Evolutionary conservation across 2,113 vertebrate species (phyloP), one percentile per base, ranked within the genome.

Genomic region (Cranoglanis bouderius): DNA sequence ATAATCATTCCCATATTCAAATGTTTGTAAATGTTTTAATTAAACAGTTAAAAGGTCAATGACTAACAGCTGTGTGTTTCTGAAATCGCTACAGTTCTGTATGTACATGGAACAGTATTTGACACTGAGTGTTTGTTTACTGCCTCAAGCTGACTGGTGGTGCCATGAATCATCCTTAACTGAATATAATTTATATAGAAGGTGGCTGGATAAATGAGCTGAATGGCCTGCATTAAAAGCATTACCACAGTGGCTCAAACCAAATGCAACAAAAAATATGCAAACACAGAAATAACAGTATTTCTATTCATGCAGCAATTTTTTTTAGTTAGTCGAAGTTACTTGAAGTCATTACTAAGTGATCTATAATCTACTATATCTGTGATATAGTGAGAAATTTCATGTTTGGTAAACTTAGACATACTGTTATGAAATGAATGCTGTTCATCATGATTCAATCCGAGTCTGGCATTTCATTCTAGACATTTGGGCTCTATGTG

Each of bases 111-210:
- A 74, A 57, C 19, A 55, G 65, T 40, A 74, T 85, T 74, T 85
- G 84, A 72, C 67, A 74, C 21, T 40, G 51, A 55, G 21, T 57
- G 24, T 74, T 74, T 85, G 67, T 74, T 85, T 57, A 53, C 32
- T 85, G 84, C 84, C 67, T 74, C 19, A 74, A 59, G 84, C 84
- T 74, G 51, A 35, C 10, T 57, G 14, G 32, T 35, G 51, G 19
- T 51, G 49, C 21, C 32, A 53, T 74, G 35, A 74, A 74, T 85
- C 84, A 74, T 74, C n/a, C 13, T 74, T 75, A 75, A 74, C 32
- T 55, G n/a, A 74, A 74, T 55, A 7, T 74, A 72, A 74, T 85
- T 85, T 74, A 85, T 85, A 35, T 16, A 74, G 32, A 51, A 85
- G 67, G 67, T 85, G n/a, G 32, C 84, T 40, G 67, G 35, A 85